A percentile compares a stretch with the other conserved stretches of the same genome.
phyloP scores from a whole-genome alignment of 2,888 invertebrate genomes.

The Hermaeophaga mercurialis region DNA sequence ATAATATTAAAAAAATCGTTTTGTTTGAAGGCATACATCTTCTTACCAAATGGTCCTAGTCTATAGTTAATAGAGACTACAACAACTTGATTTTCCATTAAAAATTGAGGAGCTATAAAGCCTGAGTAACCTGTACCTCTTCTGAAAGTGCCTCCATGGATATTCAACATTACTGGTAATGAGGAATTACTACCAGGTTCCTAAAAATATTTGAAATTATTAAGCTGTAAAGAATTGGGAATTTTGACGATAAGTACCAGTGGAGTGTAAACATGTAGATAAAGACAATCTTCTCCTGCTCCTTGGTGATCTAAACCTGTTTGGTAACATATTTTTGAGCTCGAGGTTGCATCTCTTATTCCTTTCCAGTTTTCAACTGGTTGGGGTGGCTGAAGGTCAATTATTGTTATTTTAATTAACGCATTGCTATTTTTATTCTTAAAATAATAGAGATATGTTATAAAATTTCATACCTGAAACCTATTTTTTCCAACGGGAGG shows the following conservation, averaged over 20 bases:
- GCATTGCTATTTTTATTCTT: too few relatives aligned
- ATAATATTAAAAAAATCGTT: too few relatives aligned
- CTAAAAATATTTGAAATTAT: too few relatives aligned
- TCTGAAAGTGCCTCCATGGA: constrained; percentile 41
- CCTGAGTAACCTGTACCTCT: constrained; percentile 17
- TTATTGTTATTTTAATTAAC: too few relatives aligned
- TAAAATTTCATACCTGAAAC: constrained; percentile 38
- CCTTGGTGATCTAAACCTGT: constrained; percentile 16
- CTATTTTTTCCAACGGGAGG: constrained; percentile 42
- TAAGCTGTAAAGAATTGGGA: too few relatives aligned
- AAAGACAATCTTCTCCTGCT: constrained; percentile 40
- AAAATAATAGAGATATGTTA: not conserved
- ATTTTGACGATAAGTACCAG: constrained; percentile 30
- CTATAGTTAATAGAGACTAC: constrained; percentile 43
- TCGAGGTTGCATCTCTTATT: constrained; percentile 26
- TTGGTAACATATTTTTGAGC: constrained; percentile 35
- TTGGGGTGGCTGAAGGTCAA: constrained; percentile 36
- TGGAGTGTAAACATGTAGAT: constrained; percentile 40
- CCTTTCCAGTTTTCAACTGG: constrained; percentile 37
- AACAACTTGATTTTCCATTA: constrained; percentile 29
- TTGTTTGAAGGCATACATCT: too few relatives aligned
- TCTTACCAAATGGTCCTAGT: constrained; percentile 41
- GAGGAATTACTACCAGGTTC: constrained; percentile 27
- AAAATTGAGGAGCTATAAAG: constrained; percentile 10
- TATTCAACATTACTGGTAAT: constrained; percentile 43